Base-by-base conservation (phyloP, 2,888 invertebrate species). In the Portevinia maculata region DNA sequence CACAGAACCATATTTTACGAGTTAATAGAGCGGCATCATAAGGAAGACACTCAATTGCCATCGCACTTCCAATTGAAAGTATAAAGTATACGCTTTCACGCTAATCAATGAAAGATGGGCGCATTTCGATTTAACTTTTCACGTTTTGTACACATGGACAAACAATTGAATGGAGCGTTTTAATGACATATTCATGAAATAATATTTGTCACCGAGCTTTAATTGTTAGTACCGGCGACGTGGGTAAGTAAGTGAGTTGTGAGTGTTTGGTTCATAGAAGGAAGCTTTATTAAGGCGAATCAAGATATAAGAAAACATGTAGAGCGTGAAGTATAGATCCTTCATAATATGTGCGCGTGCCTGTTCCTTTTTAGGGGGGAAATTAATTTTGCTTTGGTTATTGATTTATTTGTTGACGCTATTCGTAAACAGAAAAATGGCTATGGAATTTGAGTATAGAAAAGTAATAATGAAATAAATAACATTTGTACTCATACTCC, bases 71-170 rank as follows among this genome's bases (percentile, higher is more conserved):
- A 75, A 81, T 81, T 81, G 79, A 70, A 57, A 64, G 46, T 75
- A 34, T 17, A 70, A 57, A 64, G 46, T 75, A 34, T 17, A 62
- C 69, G 17, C 46, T 75, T n/a, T 39, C 37, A 52, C 32, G 24
- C 64, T 75, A 81, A 65, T 75, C 70, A 59, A 76, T 75, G 69
- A 44, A 39, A 17, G 24, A 64, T 64, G 55, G 70, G 75, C 59
- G 75, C 81, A 17, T 52, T 53, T 81, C 59, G 50, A 76, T 81
- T 81, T 48, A 64, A 60, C 32, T 39, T 37, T 13, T 39, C 81
- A 81, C 81, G 81, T 70, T 59, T 57, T 70, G 24, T 57, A 28
- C 75, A 70, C 81, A 81, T 81, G 81, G 39, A 75, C 69, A 81
- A 48, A 52, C 44, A 70, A 81, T 81, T 70, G 65, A 81, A 46